Evolutionary conservation across 2,888 invertebrate genomes (phyloP).

Genomic region (Prostheceraeus crozeri): DNA sequence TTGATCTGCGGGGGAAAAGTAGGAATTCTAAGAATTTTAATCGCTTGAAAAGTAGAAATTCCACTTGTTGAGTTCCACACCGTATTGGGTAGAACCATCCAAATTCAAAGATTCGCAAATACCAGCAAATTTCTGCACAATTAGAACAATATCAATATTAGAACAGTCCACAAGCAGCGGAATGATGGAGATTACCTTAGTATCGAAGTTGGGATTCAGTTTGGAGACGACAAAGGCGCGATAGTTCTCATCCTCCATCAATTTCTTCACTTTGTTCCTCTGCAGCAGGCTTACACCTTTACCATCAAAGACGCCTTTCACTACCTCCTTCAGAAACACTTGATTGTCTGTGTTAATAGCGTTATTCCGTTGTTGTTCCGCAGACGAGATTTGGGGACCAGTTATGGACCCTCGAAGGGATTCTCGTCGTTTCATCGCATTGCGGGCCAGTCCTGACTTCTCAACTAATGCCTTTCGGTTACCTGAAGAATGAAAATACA

Average conservation of each 20-base stretch:
- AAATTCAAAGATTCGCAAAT: no score
- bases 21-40: no score
- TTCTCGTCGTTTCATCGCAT: constrained; percentile 42
- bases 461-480: constrained; percentile 71
- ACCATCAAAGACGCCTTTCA: constrained; percentile 75
- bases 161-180: no score
- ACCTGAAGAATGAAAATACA: constrained; percentile 45
- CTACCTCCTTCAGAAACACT: constrained; percentile 80
- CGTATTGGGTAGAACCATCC: no score
- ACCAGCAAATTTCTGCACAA: no score
- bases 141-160: no score
- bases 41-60: no score
- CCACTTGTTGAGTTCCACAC: no score
- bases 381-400: constrained; percentile 43
- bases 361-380: constrained; percentile 44
- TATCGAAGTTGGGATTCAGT: constrained; percentile 82
- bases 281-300: constrained; percentile 95
- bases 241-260: constrained; percentile 98
- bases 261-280: constrained; percentile 76
- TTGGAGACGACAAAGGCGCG: constrained; percentile 88
- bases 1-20: no score
- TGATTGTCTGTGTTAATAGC: constrained; percentile 68
- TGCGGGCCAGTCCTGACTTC: constrained; percentile 71
- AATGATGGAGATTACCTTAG: constrained; percentile 73
- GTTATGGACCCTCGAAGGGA: no score